Evolutionary conservation across 2,113 vertebrate genomes (phyloP).

Genomic region (Centropristis striata): DNA sequence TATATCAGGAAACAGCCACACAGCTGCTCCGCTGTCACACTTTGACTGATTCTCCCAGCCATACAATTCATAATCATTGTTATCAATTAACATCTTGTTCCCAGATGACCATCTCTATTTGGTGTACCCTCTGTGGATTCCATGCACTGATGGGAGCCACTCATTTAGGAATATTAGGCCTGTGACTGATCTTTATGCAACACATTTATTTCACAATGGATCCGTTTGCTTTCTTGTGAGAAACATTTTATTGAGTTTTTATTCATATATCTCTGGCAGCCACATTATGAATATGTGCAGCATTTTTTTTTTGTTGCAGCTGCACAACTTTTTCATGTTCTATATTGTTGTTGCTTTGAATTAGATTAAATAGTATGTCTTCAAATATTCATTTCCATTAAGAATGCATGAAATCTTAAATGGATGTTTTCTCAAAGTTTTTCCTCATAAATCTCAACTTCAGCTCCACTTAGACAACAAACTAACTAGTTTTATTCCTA

Average conservation of each 20-base stretch:
- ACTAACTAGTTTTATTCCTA: too few relatives aligned
- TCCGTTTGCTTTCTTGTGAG: too few relatives aligned
- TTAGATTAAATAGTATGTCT: too few relatives aligned
- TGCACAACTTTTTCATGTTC: too few relatives aligned
- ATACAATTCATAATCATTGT: constrained; percentile 66
- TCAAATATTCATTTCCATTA: too few relatives aligned
- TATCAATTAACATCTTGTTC: constrained; percentile 74
- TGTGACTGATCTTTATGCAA: constrained; percentile 16
- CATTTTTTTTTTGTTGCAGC: neutral
- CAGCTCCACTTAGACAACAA: too few relatives aligned
- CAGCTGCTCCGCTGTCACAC: constrained; percentile 75
- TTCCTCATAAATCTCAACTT: too few relatives aligned
- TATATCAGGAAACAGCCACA: constrained; percentile 65
- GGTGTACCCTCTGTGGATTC: constrained; percentile 39
- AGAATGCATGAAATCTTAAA: too few relatives aligned
- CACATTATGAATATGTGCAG: too few relatives aligned
- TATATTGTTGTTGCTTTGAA: neutral
- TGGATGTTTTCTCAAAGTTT: too few relatives aligned
- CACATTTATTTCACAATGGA: neutral
- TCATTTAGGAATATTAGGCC: constrained; percentile 39
- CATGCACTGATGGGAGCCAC: constrained; percentile 25
- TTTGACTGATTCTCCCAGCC: constrained; percentile 65
- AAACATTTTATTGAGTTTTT: neutral
- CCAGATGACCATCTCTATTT: constrained; percentile 70
- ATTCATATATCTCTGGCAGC: too few relatives aligned